Conservation (phyloP, 2,113 vertebrate genomes). For the Myrmecophaga tridactyla region DNA sequence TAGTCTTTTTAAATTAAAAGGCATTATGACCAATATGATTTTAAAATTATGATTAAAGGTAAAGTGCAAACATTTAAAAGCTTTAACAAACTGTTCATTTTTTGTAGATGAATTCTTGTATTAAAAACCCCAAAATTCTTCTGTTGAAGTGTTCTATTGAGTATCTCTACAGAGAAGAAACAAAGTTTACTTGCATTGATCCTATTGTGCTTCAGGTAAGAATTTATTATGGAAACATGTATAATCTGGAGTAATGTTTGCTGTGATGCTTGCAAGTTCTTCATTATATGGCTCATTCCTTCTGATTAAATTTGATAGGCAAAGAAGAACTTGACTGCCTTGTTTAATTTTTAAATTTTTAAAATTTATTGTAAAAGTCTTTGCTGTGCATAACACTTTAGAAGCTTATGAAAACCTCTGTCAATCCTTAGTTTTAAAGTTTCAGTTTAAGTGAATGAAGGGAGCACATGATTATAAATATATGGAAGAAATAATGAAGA, state of each 20-base stretch:
- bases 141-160: slow-evolving; percentile 98
- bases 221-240: not conserved
- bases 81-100: slow-evolving; percentile 49
- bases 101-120: slow-evolving; percentile 94
- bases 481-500: not conserved
- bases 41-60: slow-evolving; percentile 20
- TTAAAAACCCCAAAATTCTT: slow-evolving; percentile 98
- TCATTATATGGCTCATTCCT: not conserved
- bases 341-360: not conserved
- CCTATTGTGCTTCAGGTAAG: slow-evolving; percentile 98
- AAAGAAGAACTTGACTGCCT: not conserved
- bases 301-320: not conserved
- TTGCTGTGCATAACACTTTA: not conserved
- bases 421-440: slow-evolving; percentile 2
- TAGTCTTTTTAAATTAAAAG: not conserved
- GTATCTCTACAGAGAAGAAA: slow-evolving; percentile 98
- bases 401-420: not conserved
- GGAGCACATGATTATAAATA: not conserved
- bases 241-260: not conserved
- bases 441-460: not conserved
- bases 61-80: not conserved
- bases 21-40: slow-evolving; percentile 22
- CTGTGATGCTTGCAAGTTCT: not conserved
- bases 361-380: not conserved
- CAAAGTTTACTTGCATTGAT: slow-evolving; percentile 98